Evolutionary conservation across 2,797 vertebrate genomes (phyloP).

Genomic region (Hippocampus kuda): DNA sequence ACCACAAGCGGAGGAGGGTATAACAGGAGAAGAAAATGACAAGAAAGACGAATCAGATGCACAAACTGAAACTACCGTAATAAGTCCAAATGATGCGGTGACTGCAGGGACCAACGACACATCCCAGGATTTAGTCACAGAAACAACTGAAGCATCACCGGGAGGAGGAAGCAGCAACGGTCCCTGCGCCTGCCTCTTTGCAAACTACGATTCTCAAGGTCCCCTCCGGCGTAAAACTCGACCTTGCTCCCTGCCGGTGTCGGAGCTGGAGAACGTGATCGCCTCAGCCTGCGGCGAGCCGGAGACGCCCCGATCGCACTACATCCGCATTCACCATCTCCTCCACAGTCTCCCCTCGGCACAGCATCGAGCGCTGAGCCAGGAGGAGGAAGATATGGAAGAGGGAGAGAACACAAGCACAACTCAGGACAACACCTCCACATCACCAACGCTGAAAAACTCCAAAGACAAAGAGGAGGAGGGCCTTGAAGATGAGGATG

Average conservation of each 20-base stretch:
- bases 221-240: conserved; percentile 74
- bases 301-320: conserved; percentile 88
- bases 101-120: conserved; percentile 8
- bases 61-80: conserved; percentile 7
- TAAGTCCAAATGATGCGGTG: not conserved
- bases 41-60: conserved; percentile 9
- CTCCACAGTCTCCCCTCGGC: conserved; percentile 88
- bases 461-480: conserved; percentile 41
- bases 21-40: conserved; percentile 9
- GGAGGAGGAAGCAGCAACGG: conserved; percentile 42
- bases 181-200: conserved; percentile 43
- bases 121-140: conserved; percentile 16
- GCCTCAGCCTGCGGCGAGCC: conserved; percentile 84
- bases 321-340: conserved; percentile 90
- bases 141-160: conserved; percentile 28
- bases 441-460: conserved; percentile 41
- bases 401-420: conserved; percentile 28
- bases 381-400: conserved; percentile 57
- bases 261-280: conserved; percentile 89
- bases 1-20: conserved; percentile 16
- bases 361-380: conserved; percentile 51
- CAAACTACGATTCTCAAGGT: conserved; percentile 32
- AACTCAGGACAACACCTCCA: conserved; percentile 25
- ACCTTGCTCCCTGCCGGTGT: conserved; percentile 88
- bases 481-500: conserved; percentile 50